A percentile compares a stretch with the other conserved stretches of the same genome.
These are phyloP conservation scores for Mormyrus lacerda DNA, from an alignment of 2,113 vertebrate genomes.

Conservation along the genomic window DNA sequence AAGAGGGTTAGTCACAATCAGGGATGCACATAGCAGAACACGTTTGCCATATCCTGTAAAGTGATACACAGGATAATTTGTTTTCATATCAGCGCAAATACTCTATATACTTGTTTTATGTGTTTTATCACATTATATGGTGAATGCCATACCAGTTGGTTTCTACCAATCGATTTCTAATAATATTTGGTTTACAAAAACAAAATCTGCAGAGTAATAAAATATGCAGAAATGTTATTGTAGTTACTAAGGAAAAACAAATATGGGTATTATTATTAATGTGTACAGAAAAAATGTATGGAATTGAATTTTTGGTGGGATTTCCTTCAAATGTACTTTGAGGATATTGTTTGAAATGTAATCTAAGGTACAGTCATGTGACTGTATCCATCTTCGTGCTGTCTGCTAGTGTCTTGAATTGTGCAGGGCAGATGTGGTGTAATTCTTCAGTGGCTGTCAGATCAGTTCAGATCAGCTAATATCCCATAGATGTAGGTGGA, in stretches of 20 bases:
- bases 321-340: not conserved
- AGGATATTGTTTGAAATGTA: not conserved
- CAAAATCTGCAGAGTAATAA: not conserved
- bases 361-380: not conserved
- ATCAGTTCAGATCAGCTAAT: not conserved
- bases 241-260: not conserved
- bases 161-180: not conserved
- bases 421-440: not conserved
- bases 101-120: not conserved
- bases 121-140: not conserved
- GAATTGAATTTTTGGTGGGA: not conserved
- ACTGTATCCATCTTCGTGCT: not conserved
- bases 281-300: not conserved
- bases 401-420: not conserved
- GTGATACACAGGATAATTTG: not conserved
- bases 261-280: not conserved
- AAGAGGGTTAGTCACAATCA: not conserved
- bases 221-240: not conserved
- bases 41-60: not conserved
- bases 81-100: not conserved
- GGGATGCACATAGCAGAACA: not conserved
- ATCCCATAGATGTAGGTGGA: not conserved
- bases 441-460: not conserved
- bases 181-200: not conserved
- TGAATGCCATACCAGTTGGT: not conserved